Percentiles rank a stretch among this genome's conserved stretches.
phyloP scores from a whole-genome alignment of 2,797 vertebrate species.

The Hirundo rustica region DNA sequence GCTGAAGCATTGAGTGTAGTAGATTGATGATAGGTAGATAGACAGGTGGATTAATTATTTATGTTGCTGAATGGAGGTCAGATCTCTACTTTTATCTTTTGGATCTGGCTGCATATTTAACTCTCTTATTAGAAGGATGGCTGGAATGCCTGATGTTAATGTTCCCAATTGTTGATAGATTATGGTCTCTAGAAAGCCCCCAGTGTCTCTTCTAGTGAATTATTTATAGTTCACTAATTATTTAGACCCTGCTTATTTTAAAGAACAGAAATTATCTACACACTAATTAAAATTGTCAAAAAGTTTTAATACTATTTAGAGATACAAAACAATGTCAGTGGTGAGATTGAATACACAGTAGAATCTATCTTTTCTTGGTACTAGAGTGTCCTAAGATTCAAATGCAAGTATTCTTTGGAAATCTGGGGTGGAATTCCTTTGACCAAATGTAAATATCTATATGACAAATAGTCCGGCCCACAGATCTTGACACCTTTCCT shows the following conservation, averaged over 20 bases:
- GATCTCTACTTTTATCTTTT: neutral
- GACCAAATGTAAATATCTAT: neutral
- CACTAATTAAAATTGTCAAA: neutral
- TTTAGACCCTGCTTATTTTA: constrained; percentile 26
- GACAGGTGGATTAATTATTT: constrained; percentile 21
- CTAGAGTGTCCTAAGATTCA: neutral
- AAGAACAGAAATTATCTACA: constrained; percentile 6
- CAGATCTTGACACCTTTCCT: neutral
- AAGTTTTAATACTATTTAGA: neutral
- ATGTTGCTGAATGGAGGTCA: constrained; percentile 4
- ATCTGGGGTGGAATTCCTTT: neutral
- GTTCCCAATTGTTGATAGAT: neutral
- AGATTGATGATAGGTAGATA: neutral
- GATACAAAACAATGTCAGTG: neutral
- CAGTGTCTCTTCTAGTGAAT: neutral
- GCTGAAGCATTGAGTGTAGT: neutral
- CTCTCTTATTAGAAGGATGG: neutral
- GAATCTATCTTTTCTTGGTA: neutral
- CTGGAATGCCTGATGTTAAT: constrained; percentile 16
- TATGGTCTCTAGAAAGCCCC: neutral
- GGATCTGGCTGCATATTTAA: constrained; percentile 24
- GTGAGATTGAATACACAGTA: neutral
- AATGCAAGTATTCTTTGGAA: neutral
- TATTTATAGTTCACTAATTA: constrained; percentile 15
- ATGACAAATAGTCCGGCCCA: neutral